A percentile compares a stretch with the other conserved stretches of the same genome.
Evolutionary conservation across 2,113 vertebrate genomes (phyloP).

Genomic region (Trogon melanurus): DNA sequence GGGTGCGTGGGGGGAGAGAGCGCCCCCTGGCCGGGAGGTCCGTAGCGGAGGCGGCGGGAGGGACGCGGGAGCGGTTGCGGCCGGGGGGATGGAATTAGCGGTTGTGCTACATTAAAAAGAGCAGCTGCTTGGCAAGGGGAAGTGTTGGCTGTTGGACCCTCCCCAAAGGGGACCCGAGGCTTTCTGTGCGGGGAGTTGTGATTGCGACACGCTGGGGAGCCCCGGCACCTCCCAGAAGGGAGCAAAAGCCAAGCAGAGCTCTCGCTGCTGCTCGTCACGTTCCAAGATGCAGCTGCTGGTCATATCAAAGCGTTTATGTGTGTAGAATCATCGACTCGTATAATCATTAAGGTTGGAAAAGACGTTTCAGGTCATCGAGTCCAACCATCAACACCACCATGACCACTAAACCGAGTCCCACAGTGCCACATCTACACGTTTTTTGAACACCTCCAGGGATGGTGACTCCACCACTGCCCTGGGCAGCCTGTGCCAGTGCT

Average conservation of each 20-base stretch:
- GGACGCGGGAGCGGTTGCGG: accelerated
- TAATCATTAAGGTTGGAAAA: too few species aligned
- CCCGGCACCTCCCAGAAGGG: background rate
- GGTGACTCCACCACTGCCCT: too few species aligned
- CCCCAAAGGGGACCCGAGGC: background rate
- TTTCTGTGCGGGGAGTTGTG: background rate
- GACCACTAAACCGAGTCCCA: too few species aligned
- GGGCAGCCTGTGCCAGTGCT: too few species aligned
- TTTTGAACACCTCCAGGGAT: too few species aligned
- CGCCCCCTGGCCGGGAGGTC: background rate
- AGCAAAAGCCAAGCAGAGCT: background rate
- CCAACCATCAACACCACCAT: too few species aligned
- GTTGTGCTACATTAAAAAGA: background rate
- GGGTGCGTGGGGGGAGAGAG: background rate
- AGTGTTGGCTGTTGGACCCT: background rate
- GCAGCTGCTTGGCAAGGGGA: background rate
- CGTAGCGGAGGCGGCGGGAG: background rate
- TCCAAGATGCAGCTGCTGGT: too few species aligned
- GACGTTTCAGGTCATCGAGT: too few species aligned
- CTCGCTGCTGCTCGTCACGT: background rate
- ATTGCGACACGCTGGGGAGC: accelerated
- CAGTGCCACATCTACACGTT: too few species aligned
- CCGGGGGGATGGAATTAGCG: too few species aligned
- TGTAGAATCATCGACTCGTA: too few species aligned
- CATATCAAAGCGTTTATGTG: background rate